Conservation (phyloP, 2,797 vertebrate species). For the Kryptopterus vitreolus region DNA sequence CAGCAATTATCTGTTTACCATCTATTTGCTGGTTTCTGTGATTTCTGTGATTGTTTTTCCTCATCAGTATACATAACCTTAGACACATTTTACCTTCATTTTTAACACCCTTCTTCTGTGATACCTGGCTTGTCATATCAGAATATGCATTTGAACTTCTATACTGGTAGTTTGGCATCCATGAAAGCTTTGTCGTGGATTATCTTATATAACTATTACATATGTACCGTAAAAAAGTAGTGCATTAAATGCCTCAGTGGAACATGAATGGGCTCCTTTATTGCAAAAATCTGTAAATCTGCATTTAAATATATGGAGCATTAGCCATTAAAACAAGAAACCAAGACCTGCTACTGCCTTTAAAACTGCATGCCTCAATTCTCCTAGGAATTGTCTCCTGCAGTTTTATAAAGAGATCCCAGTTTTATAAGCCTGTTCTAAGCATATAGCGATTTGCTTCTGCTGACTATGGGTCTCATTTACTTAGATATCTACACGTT, state of each 20-base stretch:
- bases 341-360: background rate
- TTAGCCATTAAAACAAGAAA: background rate
- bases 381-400: background rate
- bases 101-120: background rate
- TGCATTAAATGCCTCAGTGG: background rate
- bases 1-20: background rate
- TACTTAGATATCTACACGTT: background rate
- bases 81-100: background rate
- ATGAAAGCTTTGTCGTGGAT: background rate
- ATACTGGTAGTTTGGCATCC: background rate
- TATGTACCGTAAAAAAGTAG: background rate
- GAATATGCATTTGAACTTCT: background rate
- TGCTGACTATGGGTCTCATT: background rate
- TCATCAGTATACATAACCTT: background rate
- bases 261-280: background rate
- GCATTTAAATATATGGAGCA: background rate
- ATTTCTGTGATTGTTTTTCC: background rate
- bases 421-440: slow-evolving; percentile 1
- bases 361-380: slow-evolving; percentile 6
- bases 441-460: background rate
- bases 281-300: background rate
- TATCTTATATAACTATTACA: background rate
- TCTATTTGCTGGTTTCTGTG: too few relatives aligned
- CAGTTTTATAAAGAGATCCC: slow-evolving; percentile 3
- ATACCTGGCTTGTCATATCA: background rate